A percentile compares a stretch with the other conserved stretches of the same genome.
phyloP scores from a whole-genome alignment of 53 echinoderm and acorn worm genomes.

The Temnopleurus reevesii region DNA sequence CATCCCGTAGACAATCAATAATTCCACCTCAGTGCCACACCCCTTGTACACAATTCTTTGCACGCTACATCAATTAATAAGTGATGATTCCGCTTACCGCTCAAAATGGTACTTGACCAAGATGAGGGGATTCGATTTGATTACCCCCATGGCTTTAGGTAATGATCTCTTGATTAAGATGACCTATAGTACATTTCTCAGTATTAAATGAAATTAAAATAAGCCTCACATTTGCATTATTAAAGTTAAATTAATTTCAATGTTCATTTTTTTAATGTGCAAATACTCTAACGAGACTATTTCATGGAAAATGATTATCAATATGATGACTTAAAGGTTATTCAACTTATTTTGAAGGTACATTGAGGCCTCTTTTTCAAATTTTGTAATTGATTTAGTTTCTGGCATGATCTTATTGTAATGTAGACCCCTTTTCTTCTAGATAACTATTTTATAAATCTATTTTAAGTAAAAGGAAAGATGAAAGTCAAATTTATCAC shows the following conservation, averaged over 20 bases:
- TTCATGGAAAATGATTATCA: background rate
- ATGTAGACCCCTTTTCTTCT: too few relatives aligned
- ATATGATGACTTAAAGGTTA: too few relatives aligned
- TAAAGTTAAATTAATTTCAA: background rate
- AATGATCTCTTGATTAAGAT: conserved; percentile 30
- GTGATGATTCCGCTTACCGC: conserved; percentile 20
- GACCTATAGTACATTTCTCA: conserved; percentile 17
- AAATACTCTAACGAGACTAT: background rate
- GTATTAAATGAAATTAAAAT: conserved; percentile 1
- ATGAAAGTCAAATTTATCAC: too few relatives aligned
- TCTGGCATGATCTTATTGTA: too few relatives aligned
- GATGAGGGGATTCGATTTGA: background rate
- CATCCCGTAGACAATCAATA: conserved; percentile 3
- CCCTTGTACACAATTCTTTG: background rate
- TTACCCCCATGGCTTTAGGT: background rate
- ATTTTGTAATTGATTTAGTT: too few relatives aligned
- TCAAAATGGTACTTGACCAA: background rate
- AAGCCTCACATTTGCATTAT: background rate
- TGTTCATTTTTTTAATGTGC: background rate
- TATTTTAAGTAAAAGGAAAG: too few relatives aligned
- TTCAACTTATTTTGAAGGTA: too few relatives aligned
- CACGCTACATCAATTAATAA: conserved; percentile 30
- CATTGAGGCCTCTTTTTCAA: too few relatives aligned
- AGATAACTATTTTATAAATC: too few relatives aligned
- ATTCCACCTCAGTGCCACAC: background rate